These are phyloP conservation scores for Isaurus tuberculatus DNA, from an alignment of 92 coral and sea anemone species.

Conservation along the genomic window DNA sequence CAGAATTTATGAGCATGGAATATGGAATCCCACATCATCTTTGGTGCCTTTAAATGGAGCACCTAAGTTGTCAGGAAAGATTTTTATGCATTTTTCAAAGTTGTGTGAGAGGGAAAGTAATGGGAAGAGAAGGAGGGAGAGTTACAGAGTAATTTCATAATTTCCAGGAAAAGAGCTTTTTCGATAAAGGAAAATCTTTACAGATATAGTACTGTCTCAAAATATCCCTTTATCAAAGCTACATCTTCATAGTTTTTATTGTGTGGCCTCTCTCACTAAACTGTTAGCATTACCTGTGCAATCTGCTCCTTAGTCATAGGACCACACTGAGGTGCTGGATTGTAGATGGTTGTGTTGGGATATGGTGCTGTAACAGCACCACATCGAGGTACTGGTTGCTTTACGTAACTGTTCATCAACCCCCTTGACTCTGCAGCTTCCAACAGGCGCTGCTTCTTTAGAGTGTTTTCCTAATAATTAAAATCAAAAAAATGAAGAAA, in stretches of 20 bases:
- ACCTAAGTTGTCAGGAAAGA: no score
- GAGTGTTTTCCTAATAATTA: background rate
- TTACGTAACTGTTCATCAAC: background rate
- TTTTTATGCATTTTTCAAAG: no score
- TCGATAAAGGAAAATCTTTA: no score
- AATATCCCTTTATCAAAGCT: background rate
- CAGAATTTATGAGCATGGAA: no score
- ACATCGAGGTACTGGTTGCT: conserved; percentile 3
- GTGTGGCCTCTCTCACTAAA: background rate
- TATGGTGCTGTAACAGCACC: conserved; percentile 27
- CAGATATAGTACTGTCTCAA: no score
- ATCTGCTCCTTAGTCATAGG: conserved; percentile 31
- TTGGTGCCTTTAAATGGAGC: no score
- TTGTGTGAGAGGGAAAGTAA: no score
- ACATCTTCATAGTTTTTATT: background rate
- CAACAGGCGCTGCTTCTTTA: conserved; percentile 24
- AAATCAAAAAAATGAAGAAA: background rate
- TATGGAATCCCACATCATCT: no score
- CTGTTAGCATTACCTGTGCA: conserved; percentile 8
- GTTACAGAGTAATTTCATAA: no score
- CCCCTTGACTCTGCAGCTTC: conserved; percentile 34
- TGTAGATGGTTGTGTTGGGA: conserved; percentile 16
- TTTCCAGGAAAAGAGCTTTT: no score
- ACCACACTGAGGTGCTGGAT: conserved; percentile 24
- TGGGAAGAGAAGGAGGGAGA: no score